Percentiles rank a stretch among this genome's conserved stretches.
Conservation (phyloP, 2,888 invertebrate genomes). For the Tachina grossa region DNA sequence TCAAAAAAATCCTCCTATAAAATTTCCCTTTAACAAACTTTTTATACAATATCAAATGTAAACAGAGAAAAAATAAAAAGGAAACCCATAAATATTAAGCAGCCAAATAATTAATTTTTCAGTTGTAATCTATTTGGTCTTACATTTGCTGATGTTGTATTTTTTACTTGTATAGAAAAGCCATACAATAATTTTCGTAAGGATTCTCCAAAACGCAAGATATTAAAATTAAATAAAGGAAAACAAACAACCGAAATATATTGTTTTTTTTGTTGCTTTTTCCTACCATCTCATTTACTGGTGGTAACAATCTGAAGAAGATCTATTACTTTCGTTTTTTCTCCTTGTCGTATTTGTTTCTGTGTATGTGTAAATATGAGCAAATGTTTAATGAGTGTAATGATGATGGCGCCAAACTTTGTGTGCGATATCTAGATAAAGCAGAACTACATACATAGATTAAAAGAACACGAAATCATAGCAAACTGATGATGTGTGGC, state of each 20-base stretch:
- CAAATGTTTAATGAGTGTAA: conserved; percentile 52
- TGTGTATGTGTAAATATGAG: neutral
- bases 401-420: conserved; percentile 64
- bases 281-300: conserved; percentile 1
- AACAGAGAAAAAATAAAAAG: neutral
- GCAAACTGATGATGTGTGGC: conserved; percentile 43
- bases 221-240: conserved; percentile 38
- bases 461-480: conserved; percentile 28
- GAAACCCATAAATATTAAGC: neutral
- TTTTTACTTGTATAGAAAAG: conserved; percentile 1
- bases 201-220: conserved; percentile 40
- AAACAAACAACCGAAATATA: conserved; percentile 52
- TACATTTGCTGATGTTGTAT: conserved; percentile 22
- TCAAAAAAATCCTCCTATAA: neutral
- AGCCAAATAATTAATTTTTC: conserved; percentile 64
- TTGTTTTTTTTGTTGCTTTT: neutral
- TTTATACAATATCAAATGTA: neutral
- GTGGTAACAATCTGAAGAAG: conserved; percentile 19
- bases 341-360: neutral
- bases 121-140: conserved; percentile 15
- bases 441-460: conserved; percentile 28
- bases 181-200: conserved; percentile 49
- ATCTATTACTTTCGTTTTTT: conserved; percentile 39
- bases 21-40: neutral
- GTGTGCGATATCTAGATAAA: conserved; percentile 52